Evolutionary conservation across 2,888 invertebrate species (phyloP), one percentile per base, ranked within the genome.

Genomic region (Drosophila anomelani): DNA sequence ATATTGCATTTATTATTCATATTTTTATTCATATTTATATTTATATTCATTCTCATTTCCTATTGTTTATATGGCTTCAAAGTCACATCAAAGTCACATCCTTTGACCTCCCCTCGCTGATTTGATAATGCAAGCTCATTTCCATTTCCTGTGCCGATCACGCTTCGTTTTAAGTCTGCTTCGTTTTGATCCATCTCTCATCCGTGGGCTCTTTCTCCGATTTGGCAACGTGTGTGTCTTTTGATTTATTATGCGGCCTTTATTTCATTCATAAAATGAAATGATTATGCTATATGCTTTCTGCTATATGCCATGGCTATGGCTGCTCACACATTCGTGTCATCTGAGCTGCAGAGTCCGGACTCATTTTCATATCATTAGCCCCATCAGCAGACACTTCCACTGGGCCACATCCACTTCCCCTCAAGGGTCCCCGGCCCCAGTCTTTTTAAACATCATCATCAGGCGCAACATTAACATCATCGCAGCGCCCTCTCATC

Each of bases 351-450:
- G 34, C 51, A 20, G 51, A 36, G 51, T 53, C 81, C 68, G 77
- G 82, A 80, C 85, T 86, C 72, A 90, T 90, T 90, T 90, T 90
- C 90, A 90, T 90, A 90, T 89, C 89, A 90, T 90, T 89, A 86
- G 88, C 68, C 71, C 67, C 77, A 85, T 79, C 86, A 71, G 69
- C 72, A 72, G 71, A 77, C 73, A 75, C 62, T 67, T 34, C 34
- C 51, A 34, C 34, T 34, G 34, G 34, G 34, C 34, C 34, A 12
- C 34, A 34, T 34, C 34, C 73, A 75, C 60, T 67, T 34, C 34
- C 51, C 44, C 56, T 43, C 13, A 20, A 32, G 39, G 23, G 32
- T 55, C 29, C 9, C 57, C 26, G 7, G 20, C 7, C 60, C n/a
- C 23, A 9, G 9, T 26, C 20, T 38, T 39, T 54, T 68, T 59